phyloP scores from a whole-genome alignment of 2,797 vertebrate genomes.

The Serranus cabrilla region DNA sequence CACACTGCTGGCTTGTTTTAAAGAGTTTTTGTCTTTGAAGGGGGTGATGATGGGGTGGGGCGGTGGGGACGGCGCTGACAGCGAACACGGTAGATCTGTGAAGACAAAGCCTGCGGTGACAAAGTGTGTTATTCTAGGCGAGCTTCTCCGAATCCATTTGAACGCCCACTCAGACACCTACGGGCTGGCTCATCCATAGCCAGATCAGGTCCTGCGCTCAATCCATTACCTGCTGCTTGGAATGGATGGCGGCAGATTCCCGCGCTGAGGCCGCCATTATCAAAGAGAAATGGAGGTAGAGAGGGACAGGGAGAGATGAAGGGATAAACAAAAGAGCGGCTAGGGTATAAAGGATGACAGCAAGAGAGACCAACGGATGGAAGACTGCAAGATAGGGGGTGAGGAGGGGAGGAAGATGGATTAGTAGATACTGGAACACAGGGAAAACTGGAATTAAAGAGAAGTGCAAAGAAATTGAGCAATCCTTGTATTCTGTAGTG shows the following conservation, averaged over 20 bases:
- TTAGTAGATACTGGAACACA: conserved; percentile 2
- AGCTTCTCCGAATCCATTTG: conserved; percentile 74
- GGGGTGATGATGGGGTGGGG: conserved; percentile 17
- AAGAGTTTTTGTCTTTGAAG: conserved; percentile 54
- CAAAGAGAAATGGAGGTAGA: conserved; percentile 64
- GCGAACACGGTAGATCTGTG: conserved; percentile 45
- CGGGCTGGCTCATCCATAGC: conserved; percentile 76
- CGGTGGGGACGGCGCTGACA: conserved; percentile 2
- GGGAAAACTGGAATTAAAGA: conserved; percentile 16
- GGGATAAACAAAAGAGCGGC: conserved; percentile 64
- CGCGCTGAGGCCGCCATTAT: conserved; percentile 49
- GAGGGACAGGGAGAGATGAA: conserved; percentile 55
- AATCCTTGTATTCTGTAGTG: not conserved
- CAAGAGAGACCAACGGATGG: conserved; percentile 21
- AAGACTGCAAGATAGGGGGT: conserved; percentile 6
- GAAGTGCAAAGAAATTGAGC: conserved; percentile 17
- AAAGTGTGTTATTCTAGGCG: conserved; percentile 75
- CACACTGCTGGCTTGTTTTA: conserved; percentile 39
- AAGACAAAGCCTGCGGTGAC: conserved; percentile 66
- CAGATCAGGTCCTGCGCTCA: conserved; percentile 68
- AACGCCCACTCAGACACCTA: conserved; percentile 81
- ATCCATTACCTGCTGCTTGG: conserved; percentile 79
- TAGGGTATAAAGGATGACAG: conserved; percentile 54
- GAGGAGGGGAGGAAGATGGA: conserved; percentile 28
- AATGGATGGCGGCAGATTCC: conserved; percentile 70